A percentile compares a stretch with the other conserved stretches of the same genome.
Evolutionary conservation across 2,888 invertebrate species (phyloP).

Genomic region (Zygothrica quintamaculata): DNA sequence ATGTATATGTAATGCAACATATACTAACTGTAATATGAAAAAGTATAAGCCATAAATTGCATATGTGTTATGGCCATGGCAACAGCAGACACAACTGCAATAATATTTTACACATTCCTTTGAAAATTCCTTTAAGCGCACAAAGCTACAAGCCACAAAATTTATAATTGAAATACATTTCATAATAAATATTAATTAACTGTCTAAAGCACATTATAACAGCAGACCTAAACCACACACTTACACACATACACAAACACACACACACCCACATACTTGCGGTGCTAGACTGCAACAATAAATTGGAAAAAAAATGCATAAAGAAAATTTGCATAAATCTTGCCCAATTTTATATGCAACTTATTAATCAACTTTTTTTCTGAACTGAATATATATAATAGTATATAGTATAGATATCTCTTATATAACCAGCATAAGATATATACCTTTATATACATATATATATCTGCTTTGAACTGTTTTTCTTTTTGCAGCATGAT

Average conservation of each 20-base stretch:
- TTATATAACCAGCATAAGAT: too few species aligned
- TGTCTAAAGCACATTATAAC: slow-evolving; percentile 14
- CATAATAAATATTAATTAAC: slow-evolving; percentile 19
- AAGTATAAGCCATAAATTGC: slow-evolving; percentile 22
- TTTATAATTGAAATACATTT: slow-evolving; percentile 24
- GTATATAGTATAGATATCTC: too few species aligned
- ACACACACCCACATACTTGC: slow-evolving; percentile 1
- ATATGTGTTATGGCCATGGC: slow-evolving; percentile 19
- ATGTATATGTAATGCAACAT: too few species aligned
- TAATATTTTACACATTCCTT: slow-evolving; percentile 17
- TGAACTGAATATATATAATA: too few species aligned
- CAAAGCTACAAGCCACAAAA: slow-evolving; percentile 50
- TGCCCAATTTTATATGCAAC: too few species aligned
- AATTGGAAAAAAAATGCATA: slow-evolving; percentile 19
- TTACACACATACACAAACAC: slow-evolving; percentile 1
- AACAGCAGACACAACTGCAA: slow-evolving; percentile 19
- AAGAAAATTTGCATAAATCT: slow-evolving; percentile 23
- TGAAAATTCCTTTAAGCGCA: slow-evolving; percentile 46
- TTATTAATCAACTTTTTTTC: too few species aligned
- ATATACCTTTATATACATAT: slow-evolving; percentile 2
- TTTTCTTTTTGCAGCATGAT: slow-evolving; percentile 1
- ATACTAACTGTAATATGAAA: too few species aligned
- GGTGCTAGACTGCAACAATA: background rate
- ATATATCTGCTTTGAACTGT: background rate
- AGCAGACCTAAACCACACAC: background rate